These are phyloP conservation scores for Oncopodura yosiiana DNA, from an alignment of 1,140 invertebrate species.

Conservation along the genomic window DNA sequence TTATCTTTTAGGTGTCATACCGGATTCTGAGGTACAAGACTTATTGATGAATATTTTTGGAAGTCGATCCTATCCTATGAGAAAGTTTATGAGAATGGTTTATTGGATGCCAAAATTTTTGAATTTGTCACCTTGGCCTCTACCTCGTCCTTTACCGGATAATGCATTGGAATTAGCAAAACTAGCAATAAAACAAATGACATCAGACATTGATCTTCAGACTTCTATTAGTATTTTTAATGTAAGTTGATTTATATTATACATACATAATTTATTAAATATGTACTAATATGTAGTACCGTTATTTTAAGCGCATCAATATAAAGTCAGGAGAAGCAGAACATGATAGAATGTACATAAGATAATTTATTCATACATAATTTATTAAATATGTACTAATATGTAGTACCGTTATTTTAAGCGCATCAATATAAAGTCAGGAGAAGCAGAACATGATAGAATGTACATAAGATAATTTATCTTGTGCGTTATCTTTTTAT, in stretches of 20 bases:
- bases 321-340: too few relatives aligned
- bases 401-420: too few relatives aligned
- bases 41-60: conserved; percentile 80
- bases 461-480: neutral
- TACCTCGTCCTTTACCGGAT: conserved; percentile 62
- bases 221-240: conserved; percentile 59
- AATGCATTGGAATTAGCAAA: conserved; percentile 71
- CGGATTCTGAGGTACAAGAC: conserved; percentile 74
- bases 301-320: too few relatives aligned
- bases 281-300: too few relatives aligned
- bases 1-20: conserved; percentile 61
- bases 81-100: conserved; percentile 82
- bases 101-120: conserved; percentile 99
- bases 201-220: conserved; percentile 69
- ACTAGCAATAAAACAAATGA: conserved; percentile 75
- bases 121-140: conserved; percentile 76
- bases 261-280: neutral
- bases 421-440: too few relatives aligned
- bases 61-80: conserved; percentile 57
- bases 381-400: neutral
- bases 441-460: too few relatives aligned
- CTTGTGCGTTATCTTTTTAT: too few relatives aligned
- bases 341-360: too few relatives aligned
- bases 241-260: conserved; percentile 40
- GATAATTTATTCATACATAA: neutral